Evolutionary conservation across 2,113 vertebrate genomes (phyloP), one percentile per base, ranked within the genome.

Genomic region (Vombatus ursinus): DNA sequence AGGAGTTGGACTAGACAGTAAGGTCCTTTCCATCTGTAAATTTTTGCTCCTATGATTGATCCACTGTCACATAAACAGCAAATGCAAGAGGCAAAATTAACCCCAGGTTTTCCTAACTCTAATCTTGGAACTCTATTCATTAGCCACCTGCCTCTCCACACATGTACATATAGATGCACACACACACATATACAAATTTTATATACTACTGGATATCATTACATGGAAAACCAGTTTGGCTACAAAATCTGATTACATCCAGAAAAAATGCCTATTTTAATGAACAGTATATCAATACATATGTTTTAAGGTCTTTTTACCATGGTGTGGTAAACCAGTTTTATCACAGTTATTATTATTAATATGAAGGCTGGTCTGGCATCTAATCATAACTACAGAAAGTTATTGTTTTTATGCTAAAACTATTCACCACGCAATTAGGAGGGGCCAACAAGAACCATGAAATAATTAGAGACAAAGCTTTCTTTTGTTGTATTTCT

Each of bases 381-480:
- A 97, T 96, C 97, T 96, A 96, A 90, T 95, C 91, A 95, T 96
- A 97, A 95, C 93, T 95, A 97, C 93, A 96, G 94, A 96, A 96
- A 98, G 96, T 97, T 94, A 97, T 97, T 94, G 90, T 16, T 96
- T 97, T 97, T 97, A 95, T 96, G 52, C 52, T 96, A 90, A 95
- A 98, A 98, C 95, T 90, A 96, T 94, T 95, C 57, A 53, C 90
- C 95, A 61, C 94, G 77, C 91, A 91, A 84, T 95, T 97, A 96
- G 90, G 95, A 96, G 94, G 68, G 16, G n/a, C 89, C 96, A 95
- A 97, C 96, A 96, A 93, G 95, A 1, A 31, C 94, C 97, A 94
- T 92, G 50, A 94, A 97, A 95, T 96, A 97, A 94, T 97, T 97
- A 97, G 91, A 94, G 57, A 97, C 97, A 98, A 98, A 97, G 97